Base-by-base conservation (phyloP, 2,113 vertebrate species). In the Pholis gunnellus region DNA sequence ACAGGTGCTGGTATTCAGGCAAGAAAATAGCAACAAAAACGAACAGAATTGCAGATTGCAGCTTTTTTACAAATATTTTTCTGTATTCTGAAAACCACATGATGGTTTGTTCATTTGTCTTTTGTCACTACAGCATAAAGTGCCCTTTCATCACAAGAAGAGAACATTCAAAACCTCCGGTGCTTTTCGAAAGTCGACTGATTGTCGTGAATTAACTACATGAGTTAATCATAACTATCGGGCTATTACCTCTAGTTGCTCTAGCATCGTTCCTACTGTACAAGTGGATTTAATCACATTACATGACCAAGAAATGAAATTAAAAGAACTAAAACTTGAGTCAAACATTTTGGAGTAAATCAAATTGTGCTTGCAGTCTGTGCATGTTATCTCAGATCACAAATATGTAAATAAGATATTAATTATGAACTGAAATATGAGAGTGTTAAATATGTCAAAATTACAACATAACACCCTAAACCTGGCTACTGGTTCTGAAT, bases 71-170 rank as follows among this genome's bases (percentile, higher is more conserved):
- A 52, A n/a, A 22, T 9, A 22, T n/a, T 38, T 57, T 68, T 11
- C 11, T 9, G 3, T 20, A 1, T 60, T 25, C 44, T 66, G 10
- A 46, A 65, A 63, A 61, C 36, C 6, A 59, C 31, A 25, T 77
- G 2, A 57, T 72, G 1, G 18, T 10, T 13, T 63, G 1, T 78
- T 57, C 72, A 5, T 75, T 17, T 77, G 29, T 77, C 25, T 69
- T 54, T 38, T 36, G 18, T 61, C 46, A 13, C 38, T 13, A 75
- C 87, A 91, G 90, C 54, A 65, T 86, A 5, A 79, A 20, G 20
- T 84, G 75, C 22, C 61, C 75, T 17, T 75, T 81, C 68, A 27
- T 40, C 56, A 42, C 10, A 20, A 31, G 56, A 75, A 72, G 77
- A 57, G 20, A 46, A 25, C 4, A 8, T 1, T 31, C 50, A 31